phyloP scores from a whole-genome alignment of 2,797 vertebrate species.

The Scarus forsteni region DNA sequence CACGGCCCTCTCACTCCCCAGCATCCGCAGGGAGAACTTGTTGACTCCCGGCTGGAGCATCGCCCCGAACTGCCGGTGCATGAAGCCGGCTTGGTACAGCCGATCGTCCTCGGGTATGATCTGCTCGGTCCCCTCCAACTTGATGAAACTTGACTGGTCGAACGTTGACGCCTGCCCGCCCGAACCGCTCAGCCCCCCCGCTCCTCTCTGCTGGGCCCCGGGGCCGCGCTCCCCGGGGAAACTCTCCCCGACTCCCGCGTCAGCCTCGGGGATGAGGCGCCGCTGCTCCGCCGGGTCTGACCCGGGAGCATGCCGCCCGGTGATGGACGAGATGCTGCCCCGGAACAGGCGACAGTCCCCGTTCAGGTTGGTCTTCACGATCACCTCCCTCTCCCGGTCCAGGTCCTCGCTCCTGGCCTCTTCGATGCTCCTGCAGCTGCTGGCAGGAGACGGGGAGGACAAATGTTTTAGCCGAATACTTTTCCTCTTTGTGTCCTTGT shows the following conservation, averaged over 20 bases:
- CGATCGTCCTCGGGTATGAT: slow-evolving; percentile 91
- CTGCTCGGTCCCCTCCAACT: slow-evolving; percentile 91
- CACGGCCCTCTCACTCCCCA: slow-evolving; percentile 98
- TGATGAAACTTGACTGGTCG: slow-evolving; percentile 89
- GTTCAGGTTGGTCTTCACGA: slow-evolving; percentile 91
- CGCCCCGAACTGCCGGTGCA: slow-evolving; percentile 97
- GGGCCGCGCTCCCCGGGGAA: slow-evolving; percentile 78
- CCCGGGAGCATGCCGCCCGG: slow-evolving; percentile 89
- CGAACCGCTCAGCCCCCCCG: slow-evolving; percentile 64
- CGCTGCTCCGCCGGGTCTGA: slow-evolving; percentile 89
- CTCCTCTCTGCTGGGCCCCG: slow-evolving; percentile 70
- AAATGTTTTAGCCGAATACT: slow-evolving; percentile 93
- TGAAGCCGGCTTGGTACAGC: slow-evolving; percentile 93
- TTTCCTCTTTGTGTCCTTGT: slow-evolving; percentile 91
- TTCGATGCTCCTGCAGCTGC: slow-evolving; percentile 82
- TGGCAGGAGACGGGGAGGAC: slow-evolving; percentile 85
- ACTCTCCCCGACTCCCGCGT: slow-evolving; percentile 79
- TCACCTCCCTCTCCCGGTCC: slow-evolving; percentile 87
- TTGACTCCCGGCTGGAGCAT: slow-evolving; percentile 99
- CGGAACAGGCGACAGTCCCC: slow-evolving; percentile 95
- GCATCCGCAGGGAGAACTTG: slow-evolving; percentile 99
- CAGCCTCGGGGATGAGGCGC: slow-evolving; percentile 87
- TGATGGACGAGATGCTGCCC: slow-evolving; percentile 93
- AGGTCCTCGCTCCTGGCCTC: slow-evolving; percentile 84
- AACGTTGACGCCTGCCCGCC: slow-evolving; percentile 75